Evolutionary conservation across 2,888 invertebrate species (phyloP), one percentile per base, ranked within the genome.

Genomic region (Philhelius pedissequus): DNA sequence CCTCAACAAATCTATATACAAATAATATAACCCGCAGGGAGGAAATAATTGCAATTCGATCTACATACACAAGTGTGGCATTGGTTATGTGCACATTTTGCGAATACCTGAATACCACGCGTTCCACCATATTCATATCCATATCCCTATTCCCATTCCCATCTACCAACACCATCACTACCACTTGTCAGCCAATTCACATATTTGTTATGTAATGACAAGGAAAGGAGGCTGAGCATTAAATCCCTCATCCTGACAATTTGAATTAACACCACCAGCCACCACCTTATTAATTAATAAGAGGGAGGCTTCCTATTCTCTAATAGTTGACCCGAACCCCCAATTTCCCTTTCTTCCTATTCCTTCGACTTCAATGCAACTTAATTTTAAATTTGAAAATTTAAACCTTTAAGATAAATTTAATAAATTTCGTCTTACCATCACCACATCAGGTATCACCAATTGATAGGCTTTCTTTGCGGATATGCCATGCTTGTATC

Each of bases 401-500:
- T 71, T 70, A 76, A 66, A 58, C 56, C 50, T 54, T 70, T 69
- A 56, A 60, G 40, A 3, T n/a, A 25, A 22, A 64, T 54, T 52
- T 43, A 32, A 54, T 30, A 50, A 0, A 48, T 66, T 18, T 40
- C 6, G n/a, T 18, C 58, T 68, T 22, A 18, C 7, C 56, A 35
- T 78, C 8, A 9, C 5, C 86, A 92, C 8, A 9, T 3, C 86
- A 92, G 92, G 90, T 92, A 73, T 89, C 89, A 20, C 86, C 89
- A 58, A 87, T 87, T 81, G 92, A 92, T 87, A 89, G 89, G 13
- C 87, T 92, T n/a, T 92, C 92, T 54, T 80, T 90, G 80, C 87
- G 90, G 35, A 90, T 92, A 75, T 92, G 92, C 77, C 92, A 92
- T 77, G 90, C 90, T 77, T 92, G 92, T 87, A 91, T 92, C 77